Base-by-base conservation (phyloP, 2,113 vertebrate genomes). In the Semnornis frantzii region DNA sequence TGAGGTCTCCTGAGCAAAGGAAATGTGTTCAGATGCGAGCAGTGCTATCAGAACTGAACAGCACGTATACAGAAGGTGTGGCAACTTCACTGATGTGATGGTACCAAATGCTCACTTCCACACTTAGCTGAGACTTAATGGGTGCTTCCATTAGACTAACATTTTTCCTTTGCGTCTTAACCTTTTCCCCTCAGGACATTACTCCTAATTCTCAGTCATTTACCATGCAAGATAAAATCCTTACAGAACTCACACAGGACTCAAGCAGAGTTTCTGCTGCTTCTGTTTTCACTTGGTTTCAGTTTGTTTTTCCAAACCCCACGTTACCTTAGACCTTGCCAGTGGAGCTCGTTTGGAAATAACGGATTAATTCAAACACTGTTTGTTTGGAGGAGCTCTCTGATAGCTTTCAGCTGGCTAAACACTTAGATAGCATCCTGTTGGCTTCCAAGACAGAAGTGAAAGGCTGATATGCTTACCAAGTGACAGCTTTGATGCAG, bases 381-480 rank as follows among this genome's bases (percentile, higher is more conserved):
- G 85, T 95, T 97, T 95, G 93, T 96, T 93, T 94, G 87, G 58
- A 95, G 82, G 90, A 95, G 20, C 44, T 83, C 79, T 94, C 70
- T 96, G 95, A 96, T 95, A 92, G 90, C 85, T 97, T 96, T 94
- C 96, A 96, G 96, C 94, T 97, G 95, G 93, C 85, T 92, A 96
- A 96, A 96, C 92, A 90, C 87, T 92, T 87, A 85, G 87, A 87
- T 90, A 96, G 89, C 90, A 97, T 96, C 82, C 94, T 93, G 82
- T 96, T 90, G 73, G 44, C 89, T 94, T 91, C 80, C 87, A n/a
- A 85, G 85, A 83, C 70, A 94, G 82, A 79, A 94, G 37, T 81
- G 90, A 92, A 95, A 94, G 83, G 63, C 77, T 75, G 87, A 81
- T 66, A 48, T 24, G 39, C 89, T 94, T 86, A 92, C 65, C 55